Percentiles rank a stretch among this genome's conserved stretches.
These are phyloP conservation scores for Corydoras sp. DNA, from an alignment of 2,113 vertebrate genomes.

Conservation along the genomic window DNA sequence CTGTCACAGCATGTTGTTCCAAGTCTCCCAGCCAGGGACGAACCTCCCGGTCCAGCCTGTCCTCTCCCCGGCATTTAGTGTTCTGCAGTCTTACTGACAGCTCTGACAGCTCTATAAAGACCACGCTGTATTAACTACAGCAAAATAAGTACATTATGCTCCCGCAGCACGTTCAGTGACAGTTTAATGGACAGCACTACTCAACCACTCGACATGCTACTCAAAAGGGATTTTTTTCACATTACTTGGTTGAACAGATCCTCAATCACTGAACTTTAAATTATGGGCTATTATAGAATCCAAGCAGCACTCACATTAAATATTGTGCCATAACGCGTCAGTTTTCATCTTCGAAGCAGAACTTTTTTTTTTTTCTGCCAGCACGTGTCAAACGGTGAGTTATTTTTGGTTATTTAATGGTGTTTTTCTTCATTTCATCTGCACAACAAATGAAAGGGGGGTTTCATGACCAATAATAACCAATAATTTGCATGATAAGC, in stretches of 20 bases:
- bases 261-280: neutral
- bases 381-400: neutral
- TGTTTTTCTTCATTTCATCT: neutral
- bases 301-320: neutral
- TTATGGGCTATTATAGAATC: slow-evolving; percentile 12
- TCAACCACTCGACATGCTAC: slow-evolving; percentile 13
- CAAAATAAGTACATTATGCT: slow-evolving; percentile 17
- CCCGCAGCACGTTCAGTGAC: slow-evolving; percentile 13
- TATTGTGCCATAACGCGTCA: slow-evolving; percentile 21
- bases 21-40: slow-evolving; percentile 9
- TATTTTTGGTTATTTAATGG: slow-evolving; percentile 1
- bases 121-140: slow-evolving; percentile 25
- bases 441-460: neutral
- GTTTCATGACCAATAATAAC: too few species aligned
- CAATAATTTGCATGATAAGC: too few species aligned
- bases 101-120: slow-evolving; percentile 36
- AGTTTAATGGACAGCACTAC: slow-evolving; percentile 20
- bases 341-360: neutral
- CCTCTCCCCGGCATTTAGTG: neutral
- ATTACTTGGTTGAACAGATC: neutral
- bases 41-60: neutral
- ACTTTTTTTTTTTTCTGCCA: slow-evolving; percentile 10
- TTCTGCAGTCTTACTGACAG: slow-evolving; percentile 27
- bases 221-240: slow-evolving; percentile 4
- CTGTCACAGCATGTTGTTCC: slow-evolving; percentile 34